These are phyloP conservation scores for Drosophila paulistorum DNA, from an alignment of 1,140 invertebrate species.

Conservation along the genomic window DNA sequence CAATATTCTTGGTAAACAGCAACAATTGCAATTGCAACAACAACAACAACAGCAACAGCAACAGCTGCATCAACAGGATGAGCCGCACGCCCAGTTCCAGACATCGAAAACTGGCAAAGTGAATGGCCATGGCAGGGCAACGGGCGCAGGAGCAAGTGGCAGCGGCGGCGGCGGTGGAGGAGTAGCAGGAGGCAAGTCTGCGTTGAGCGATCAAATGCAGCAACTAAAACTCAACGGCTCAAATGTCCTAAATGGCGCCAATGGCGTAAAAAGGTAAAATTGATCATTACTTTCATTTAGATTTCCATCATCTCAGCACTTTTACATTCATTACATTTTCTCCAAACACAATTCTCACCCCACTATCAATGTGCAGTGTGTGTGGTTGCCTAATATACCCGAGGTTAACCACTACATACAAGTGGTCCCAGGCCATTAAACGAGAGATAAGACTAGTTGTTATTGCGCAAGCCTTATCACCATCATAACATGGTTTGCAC, in stretches of 20 bases:
- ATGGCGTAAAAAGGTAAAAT: constrained; percentile 49
- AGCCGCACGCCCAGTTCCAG: constrained; percentile 34
- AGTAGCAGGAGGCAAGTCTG: constrained; percentile 29
- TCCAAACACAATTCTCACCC: too few relatives aligned
- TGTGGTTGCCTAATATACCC: constrained; percentile 1
- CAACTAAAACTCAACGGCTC: constrained; percentile 56
- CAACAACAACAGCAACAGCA: constrained; percentile 35
- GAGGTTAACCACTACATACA: not conserved
- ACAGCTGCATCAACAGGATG: constrained; percentile 39
- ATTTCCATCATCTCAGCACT: too few relatives aligned
- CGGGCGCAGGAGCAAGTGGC: not conserved
- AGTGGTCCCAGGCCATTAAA: not conserved
- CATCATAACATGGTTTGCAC: not conserved
- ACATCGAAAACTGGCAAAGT: constrained; percentile 24
- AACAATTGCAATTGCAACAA: constrained; percentile 56
- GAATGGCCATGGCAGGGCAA: constrained; percentile 39
- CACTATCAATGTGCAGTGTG: not conserved
- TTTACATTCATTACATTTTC: not conserved
- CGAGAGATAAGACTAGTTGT: constrained; percentile 8
- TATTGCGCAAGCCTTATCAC: constrained; percentile 18
- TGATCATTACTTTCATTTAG: too few relatives aligned
- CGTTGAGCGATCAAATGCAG: constrained; percentile 67
- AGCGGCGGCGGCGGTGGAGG: not conserved
- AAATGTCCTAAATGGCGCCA: constrained; percentile 44
- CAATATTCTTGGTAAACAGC: constrained; percentile 66